phyloP scores from a whole-genome alignment of 2,888 invertebrate species.

The Agrilus cyanescens region DNA sequence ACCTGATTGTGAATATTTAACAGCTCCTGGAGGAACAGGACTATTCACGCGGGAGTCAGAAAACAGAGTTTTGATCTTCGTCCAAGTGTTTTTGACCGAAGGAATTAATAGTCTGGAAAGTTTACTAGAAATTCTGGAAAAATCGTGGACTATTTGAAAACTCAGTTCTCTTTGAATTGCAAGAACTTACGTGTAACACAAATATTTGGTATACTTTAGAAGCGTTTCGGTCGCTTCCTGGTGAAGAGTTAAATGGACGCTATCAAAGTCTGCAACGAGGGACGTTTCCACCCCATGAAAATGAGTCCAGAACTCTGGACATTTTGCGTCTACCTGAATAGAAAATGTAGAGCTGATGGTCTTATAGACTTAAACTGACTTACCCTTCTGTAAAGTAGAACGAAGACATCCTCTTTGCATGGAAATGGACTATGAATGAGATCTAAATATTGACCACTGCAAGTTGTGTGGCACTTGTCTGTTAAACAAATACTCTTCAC shows the following conservation, averaged over 20 bases:
- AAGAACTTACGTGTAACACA: conserved; percentile 45
- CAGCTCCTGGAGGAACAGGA: conserved; percentile 64
- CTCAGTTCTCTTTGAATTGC: conserved; percentile 9
- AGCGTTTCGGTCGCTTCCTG: conserved; percentile 60
- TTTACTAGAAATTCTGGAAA: conserved; percentile 21
- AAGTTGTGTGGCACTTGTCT: conserved; percentile 64
- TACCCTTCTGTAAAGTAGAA: conserved; percentile 66
- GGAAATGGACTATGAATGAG: conserved; percentile 50
- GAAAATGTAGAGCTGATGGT: too few relatives aligned
- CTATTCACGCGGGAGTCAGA: conserved; percentile 32
- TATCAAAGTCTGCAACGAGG: conserved; percentile 56
- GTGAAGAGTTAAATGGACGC: conserved; percentile 53
- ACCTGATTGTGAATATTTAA: conserved; percentile 61
- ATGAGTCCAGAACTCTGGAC: conserved; percentile 70
- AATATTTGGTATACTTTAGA: conserved; percentile 54
- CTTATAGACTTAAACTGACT: conserved; percentile 6
- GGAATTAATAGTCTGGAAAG: conserved; percentile 14
- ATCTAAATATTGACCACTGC: conserved; percentile 65
- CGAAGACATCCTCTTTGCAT: conserved; percentile 50
- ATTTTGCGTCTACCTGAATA: conserved; percentile 60
- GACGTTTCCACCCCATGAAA: conserved; percentile 74
- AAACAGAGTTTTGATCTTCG: too few relatives aligned
- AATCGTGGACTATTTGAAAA: neutral
- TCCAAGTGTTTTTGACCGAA: too few relatives aligned
- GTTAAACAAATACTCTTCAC: conserved; percentile 52